Percentiles rank a stretch among this genome's conserved stretches.
Conservation (phyloP, 2,888 invertebrate genomes). For the Pachydiplax longipennis region DNA sequence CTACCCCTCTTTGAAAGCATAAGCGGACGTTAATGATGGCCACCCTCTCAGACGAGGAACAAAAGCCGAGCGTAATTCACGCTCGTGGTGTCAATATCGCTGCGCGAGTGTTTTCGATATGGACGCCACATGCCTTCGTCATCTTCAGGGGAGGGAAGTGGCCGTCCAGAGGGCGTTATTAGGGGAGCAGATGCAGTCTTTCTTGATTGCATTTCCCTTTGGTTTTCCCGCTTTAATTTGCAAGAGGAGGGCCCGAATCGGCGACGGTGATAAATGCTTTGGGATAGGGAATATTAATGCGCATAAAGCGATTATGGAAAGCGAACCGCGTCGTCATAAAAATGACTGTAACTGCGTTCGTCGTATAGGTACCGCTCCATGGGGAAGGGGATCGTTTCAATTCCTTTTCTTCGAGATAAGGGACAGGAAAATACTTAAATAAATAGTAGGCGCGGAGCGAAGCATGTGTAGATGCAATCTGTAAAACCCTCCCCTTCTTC, state of each 20-base stretch:
- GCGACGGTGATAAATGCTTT: constrained; percentile 9
- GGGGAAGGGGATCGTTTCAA: neutral
- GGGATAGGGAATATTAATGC: neutral
- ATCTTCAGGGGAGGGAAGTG: too few species aligned
- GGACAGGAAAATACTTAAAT: neutral
- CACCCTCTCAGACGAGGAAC: too few species aligned
- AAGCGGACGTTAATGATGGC: too few species aligned
- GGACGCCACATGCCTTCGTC: neutral
- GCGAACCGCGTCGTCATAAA: constrained; percentile 16
- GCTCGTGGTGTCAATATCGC: neutral
- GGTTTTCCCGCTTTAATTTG: neutral
- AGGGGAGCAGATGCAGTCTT: constrained; percentile 24
- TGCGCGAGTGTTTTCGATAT: neutral
- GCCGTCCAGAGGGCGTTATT: neutral
- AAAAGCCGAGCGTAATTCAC: neutral
- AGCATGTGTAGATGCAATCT: neutral
- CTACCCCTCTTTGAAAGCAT: too few species aligned
- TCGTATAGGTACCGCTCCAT: neutral
- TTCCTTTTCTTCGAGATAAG: neutral
- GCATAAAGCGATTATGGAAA: neutral
- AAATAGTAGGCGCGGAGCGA: neutral
- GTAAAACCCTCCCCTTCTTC: neutral
- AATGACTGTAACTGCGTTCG: neutral
- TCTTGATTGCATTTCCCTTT: neutral
- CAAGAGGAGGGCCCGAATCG: neutral